Evolutionary conservation across 2,113 vertebrate species (phyloP).

Genomic region (Prinia subflava): DNA sequence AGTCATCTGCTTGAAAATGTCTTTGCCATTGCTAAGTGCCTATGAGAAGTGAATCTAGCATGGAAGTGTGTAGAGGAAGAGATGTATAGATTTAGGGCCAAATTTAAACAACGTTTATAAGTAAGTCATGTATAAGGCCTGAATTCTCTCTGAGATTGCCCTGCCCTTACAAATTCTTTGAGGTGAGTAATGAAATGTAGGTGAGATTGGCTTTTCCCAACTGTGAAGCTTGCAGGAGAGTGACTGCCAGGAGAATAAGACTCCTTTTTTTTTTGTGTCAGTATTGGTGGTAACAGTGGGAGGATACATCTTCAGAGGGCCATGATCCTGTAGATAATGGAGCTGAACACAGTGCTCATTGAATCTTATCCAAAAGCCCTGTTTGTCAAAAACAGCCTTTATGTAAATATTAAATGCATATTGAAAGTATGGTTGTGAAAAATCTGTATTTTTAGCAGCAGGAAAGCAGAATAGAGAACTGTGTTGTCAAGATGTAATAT

Average conservation of each 20-base stretch:
- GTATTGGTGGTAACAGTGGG: background rate
- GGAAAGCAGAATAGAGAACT: background rate
- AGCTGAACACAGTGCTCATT: background rate
- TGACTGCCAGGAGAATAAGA: background rate
- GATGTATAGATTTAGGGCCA: background rate
- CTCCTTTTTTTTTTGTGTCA: background rate
- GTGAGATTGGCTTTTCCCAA: background rate
- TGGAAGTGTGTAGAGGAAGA: background rate
- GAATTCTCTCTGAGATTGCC: background rate
- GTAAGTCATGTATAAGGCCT: background rate
- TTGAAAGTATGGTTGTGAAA: background rate
- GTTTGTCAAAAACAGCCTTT: background rate
- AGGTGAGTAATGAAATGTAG: background rate
- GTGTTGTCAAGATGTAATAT: background rate
- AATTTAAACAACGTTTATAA: background rate
- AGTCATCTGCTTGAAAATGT: background rate
- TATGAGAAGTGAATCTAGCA: background rate
- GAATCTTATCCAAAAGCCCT: background rate
- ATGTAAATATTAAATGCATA: slow-evolving; percentile 25
- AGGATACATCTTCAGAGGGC: background rate
- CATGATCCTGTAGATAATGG: background rate
- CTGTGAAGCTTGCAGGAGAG: background rate
- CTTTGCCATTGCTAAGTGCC: background rate
- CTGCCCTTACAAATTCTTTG: background rate
- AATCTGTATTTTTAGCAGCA: slow-evolving; percentile 16